These are phyloP conservation scores for Mesitornis unicolor DNA, from an alignment of 2,113 vertebrate species.

Conservation along the genomic window DNA sequence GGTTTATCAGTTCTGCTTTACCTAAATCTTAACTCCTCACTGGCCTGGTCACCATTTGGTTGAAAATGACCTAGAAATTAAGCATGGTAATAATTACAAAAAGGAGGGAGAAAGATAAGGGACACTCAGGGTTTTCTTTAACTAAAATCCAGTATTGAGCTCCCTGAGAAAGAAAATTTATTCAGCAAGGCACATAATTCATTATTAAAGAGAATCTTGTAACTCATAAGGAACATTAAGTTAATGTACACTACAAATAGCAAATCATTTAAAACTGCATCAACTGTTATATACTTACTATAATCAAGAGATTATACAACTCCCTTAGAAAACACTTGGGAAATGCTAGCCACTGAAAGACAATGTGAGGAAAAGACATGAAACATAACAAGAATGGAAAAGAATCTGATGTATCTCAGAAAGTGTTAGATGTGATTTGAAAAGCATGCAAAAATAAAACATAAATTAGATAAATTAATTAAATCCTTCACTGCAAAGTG, in stretches of 20 bases:
- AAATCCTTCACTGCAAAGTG: not conserved
- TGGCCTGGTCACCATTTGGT: not conserved
- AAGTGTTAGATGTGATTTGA: not conserved
- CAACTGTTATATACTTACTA: not conserved
- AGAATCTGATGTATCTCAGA: not conserved
- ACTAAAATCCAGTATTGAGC: not conserved
- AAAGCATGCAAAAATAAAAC: not conserved
- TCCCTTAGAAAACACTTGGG: not conserved
- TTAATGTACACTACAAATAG: not conserved
- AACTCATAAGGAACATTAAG: not conserved
- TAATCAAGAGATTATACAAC: not conserved
- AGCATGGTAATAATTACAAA: not conserved
- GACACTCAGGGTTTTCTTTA: not conserved
- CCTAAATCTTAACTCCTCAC: not conserved
- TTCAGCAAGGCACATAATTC: not conserved
- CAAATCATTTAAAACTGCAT: not conserved
- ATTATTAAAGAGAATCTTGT: not conserved
- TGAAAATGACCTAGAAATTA: not conserved
- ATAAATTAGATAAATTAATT: not conserved
- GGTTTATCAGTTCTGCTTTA: not conserved
- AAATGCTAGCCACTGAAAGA: not conserved
- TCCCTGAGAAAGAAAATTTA: not conserved
- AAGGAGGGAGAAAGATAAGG: not conserved
- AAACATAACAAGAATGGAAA: not conserved
- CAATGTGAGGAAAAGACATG: not conserved